Evolutionary conservation across 2,797 vertebrate species (phyloP).

Genomic region (Periparus ater): DNA sequence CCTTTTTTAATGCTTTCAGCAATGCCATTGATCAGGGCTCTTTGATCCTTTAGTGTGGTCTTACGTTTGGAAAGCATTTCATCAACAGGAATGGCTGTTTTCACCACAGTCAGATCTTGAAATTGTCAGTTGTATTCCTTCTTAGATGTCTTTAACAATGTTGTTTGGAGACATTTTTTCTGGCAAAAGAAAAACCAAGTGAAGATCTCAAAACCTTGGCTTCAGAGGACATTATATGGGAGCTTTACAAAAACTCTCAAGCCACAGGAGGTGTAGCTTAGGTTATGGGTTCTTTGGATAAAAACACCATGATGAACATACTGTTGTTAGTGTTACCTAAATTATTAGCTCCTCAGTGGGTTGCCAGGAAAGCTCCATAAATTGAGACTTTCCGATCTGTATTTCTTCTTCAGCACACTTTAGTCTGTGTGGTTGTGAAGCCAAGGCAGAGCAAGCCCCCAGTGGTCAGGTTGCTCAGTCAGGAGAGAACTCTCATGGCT

Average conservation of each 20-base stretch:
- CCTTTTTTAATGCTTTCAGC: conserved; percentile 29
- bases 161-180: not conserved
- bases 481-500: not conserved
- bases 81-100: not conserved
- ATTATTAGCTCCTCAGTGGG: not conserved
- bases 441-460: not conserved
- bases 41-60: not conserved
- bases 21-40: not conserved
- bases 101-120: not conserved
- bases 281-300: not conserved
- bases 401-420: not conserved
- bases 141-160: not conserved
- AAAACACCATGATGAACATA: not conserved
- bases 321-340: not conserved
- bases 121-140: conserved; percentile 3
- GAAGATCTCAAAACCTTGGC: not conserved
- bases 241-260: not conserved
- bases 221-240: not conserved
- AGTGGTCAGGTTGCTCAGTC: not conserved
- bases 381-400: not conserved
- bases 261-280: not conserved
- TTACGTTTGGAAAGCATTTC: conserved; percentile 44
- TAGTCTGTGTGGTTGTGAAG: not conserved
- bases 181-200: not conserved
- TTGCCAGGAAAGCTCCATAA: not conserved